Evolutionary conservation across 1,140 invertebrate species (phyloP).

Genomic region (Stegodyphus mimosarum): DNA sequence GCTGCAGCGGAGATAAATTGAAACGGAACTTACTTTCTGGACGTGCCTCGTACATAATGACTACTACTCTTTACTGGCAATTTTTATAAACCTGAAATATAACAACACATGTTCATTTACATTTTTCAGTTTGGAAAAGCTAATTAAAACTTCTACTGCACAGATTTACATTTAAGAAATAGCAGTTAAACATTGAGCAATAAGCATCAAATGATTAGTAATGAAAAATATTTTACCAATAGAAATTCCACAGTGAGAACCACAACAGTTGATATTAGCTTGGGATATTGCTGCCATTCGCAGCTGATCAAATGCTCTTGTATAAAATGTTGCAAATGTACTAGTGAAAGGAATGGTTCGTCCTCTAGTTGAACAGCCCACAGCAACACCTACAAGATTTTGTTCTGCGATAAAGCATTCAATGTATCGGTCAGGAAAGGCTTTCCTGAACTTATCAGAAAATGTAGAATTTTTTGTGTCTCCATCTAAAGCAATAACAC

Average conservation of each 20-base stretch:
- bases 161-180: not conserved
- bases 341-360: constrained; percentile 92
- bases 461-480: constrained; percentile 99
- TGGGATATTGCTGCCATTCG: constrained; percentile 98
- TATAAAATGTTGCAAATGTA: constrained; percentile 98
- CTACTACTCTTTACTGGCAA: no score
- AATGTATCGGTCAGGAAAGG: constrained; percentile 81
- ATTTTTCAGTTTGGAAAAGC: no score
- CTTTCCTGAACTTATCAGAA: constrained; percentile 88
- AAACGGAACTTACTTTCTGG: no score
- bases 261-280: constrained; percentile 95
- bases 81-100: no score
- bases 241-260: constrained; percentile 95
- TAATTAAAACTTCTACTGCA: no score
- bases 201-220: not conserved
- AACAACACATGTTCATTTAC: no score
- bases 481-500: constrained; percentile 92
- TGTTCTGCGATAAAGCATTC: constrained; percentile 99
- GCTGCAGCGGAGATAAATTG: no score
- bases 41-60: no score
- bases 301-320: constrained; percentile 96
- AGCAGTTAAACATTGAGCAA: not conserved
- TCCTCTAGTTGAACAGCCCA: constrained; percentile 89
- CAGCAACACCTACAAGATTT: constrained; percentile 95
- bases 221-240: constrained; percentile 69